These are phyloP conservation scores for Microctenopoma lineatum DNA, from an alignment of 2,797 vertebrate species.

Conservation along the genomic window DNA sequence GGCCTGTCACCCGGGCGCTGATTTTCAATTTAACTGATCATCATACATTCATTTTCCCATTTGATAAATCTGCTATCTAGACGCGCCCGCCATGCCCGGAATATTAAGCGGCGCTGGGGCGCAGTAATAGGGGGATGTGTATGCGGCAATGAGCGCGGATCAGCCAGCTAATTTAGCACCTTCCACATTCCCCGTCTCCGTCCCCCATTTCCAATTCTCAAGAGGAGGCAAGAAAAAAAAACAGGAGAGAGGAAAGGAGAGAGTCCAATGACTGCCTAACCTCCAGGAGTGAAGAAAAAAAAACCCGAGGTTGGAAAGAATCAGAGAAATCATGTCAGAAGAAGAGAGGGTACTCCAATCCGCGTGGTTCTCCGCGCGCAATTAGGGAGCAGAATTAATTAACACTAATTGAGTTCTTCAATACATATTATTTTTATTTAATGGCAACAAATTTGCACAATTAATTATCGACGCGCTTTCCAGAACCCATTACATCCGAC, in stretches of 20 bases:
- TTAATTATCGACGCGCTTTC: conserved; percentile 94
- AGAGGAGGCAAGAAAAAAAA: conserved; percentile 80
- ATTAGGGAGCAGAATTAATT: conserved; percentile 93
- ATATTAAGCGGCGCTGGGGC: conserved; percentile 90
- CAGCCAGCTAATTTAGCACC: conserved; percentile 97
- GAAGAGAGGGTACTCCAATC: conserved; percentile 77
- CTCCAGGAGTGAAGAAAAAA: conserved; percentile 36
- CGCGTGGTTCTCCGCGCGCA: conserved; percentile 84
- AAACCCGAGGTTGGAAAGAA: conserved; percentile 43
- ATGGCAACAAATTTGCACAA: conserved; percentile 96
- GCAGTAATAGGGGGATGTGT: conserved; percentile 97
- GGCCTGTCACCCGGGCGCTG: conserved; percentile 98
- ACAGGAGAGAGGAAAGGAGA: conserved; percentile 26
- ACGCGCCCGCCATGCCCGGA: conserved; percentile 93
- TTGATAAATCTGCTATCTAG: conserved; percentile 98
- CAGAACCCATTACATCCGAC: conserved; percentile 79
- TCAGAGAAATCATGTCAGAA: conserved; percentile 29
- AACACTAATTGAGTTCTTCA: conserved; percentile 94
- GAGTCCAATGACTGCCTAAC: conserved; percentile 57
- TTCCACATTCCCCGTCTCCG: conserved; percentile 91
- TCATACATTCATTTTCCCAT: conserved; percentile 99
- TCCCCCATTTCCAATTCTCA: conserved; percentile 96
- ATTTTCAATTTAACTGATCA: conserved; percentile 99
- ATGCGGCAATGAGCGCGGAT: conserved; percentile 98
- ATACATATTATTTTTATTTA: conserved; percentile 94